Evolutionary conservation across 1,140 invertebrate genomes (phyloP).

Genomic region (Plectrocnemia conspersa): DNA sequence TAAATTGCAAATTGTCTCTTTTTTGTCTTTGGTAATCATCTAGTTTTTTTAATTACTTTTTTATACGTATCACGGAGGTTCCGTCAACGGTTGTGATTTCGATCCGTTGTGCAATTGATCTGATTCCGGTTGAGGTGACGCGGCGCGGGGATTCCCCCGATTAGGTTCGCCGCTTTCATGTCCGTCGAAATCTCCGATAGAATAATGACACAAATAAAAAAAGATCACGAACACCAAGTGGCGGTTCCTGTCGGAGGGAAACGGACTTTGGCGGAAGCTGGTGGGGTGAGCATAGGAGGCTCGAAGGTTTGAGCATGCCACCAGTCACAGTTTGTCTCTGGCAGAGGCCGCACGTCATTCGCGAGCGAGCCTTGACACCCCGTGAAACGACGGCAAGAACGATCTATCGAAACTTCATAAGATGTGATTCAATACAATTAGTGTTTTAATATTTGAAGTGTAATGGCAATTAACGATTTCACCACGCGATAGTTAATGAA

Average conservation of each 20-base stretch:
- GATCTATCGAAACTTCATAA: too few relatives aligned
- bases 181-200: too few relatives aligned
- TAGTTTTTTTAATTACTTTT: too few relatives aligned
- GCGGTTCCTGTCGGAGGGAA: neutral
- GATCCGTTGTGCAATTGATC: neutral
- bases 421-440: too few relatives aligned
- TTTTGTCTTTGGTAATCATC: too few relatives aligned
- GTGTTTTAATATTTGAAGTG: too few relatives aligned
- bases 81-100: neutral
- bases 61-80: neutral
- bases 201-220: too few relatives aligned
- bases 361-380: neutral
- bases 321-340: neutral
- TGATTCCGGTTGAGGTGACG: conserved; percentile 17
- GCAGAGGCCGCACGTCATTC: neutral
- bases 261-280: neutral
- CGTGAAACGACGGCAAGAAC: neutral
- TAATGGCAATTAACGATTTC: too few relatives aligned
- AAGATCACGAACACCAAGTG: neutral
- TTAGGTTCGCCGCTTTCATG: conserved; percentile 5
- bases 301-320: neutral
- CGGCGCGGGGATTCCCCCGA: conserved; percentile 7
- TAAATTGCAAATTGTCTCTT: too few relatives aligned
- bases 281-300: neutral
- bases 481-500: conserved; percentile 20